phyloP scores from a whole-genome alignment of 2,888 invertebrate genomes.

The Gymnoscelis rufifasciata region DNA sequence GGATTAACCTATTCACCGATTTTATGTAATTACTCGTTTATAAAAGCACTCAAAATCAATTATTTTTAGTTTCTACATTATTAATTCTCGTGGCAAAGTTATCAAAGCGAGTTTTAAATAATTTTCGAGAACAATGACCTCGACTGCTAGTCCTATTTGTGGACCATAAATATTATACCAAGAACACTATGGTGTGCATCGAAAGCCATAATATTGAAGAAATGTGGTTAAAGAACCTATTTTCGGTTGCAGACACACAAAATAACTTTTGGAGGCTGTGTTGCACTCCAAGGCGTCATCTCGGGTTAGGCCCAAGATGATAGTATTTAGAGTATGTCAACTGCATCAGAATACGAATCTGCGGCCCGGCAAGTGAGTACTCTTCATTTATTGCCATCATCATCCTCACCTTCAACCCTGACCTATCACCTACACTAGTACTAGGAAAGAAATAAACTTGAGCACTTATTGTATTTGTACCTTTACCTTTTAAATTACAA shows the following conservation, averaged over 20 bases:
- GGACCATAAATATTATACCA: constrained; percentile 72
- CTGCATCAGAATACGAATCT: constrained; percentile 74
- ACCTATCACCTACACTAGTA: too few species aligned
- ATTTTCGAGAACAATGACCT: constrained; percentile 73
- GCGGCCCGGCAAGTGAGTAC: constrained; percentile 76
- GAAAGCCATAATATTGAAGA: constrained; percentile 54
- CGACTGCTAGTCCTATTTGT: constrained; percentile 68
- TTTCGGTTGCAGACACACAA: constrained; percentile 76
- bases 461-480: too few species aligned
- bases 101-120: constrained; percentile 59
- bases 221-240: constrained; percentile 63
- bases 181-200: constrained; percentile 61
- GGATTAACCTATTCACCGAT: constrained; percentile 73
- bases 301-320: constrained; percentile 78
- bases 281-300: constrained; percentile 72
- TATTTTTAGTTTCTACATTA: constrained; percentile 52
- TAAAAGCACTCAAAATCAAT: constrained; percentile 36
- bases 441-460: too few species aligned
- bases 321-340: constrained; percentile 76
- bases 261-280: constrained; percentile 69
- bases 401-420: too few species aligned
- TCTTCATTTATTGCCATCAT: background rate
- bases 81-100: constrained; percentile 60
- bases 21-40: constrained; percentile 46
- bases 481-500: too few species aligned